Conservation (phyloP, 2,113 vertebrate species). For the Damaliscus lunatus region DNA sequence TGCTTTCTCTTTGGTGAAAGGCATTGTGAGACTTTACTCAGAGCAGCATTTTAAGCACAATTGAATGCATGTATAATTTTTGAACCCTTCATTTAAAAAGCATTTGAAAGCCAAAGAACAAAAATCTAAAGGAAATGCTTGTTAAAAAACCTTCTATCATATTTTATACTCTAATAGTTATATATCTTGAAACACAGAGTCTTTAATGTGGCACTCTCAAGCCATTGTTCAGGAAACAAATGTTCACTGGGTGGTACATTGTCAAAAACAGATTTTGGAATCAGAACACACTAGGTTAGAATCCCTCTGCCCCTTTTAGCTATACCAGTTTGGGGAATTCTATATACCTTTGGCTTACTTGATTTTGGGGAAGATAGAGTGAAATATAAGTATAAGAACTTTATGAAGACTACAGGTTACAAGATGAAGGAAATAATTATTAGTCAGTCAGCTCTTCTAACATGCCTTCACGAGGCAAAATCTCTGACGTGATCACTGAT, state of each 20-base stretch:
- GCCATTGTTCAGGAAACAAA: neutral
- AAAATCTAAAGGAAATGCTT: neutral
- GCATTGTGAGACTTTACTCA: neutral
- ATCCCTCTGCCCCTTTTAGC: neutral
- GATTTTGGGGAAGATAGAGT: neutral
- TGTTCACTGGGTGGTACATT: neutral
- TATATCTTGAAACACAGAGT: neutral
- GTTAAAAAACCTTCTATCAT: neutral
- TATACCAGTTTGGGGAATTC: neutral
- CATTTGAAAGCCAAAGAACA: neutral
- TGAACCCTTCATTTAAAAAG: constrained; percentile 16
- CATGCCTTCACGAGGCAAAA: neutral
- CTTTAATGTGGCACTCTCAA: neutral
- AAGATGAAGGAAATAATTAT: neutral
- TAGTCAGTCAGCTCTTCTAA: neutral
- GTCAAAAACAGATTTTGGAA: neutral
- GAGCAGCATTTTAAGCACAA: neutral
- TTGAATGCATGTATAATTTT: constrained; percentile 14
- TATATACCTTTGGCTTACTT: neutral
- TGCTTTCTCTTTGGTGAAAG: constrained; percentile 15
- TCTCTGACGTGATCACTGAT: neutral
- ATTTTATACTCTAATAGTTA: neutral
- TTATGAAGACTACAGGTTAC: neutral
- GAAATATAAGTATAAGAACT: neutral
- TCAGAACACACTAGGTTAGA: neutral